phyloP scores from a whole-genome alignment of 64 coral and sea anemone species.

The Montipora sp. region DNA sequence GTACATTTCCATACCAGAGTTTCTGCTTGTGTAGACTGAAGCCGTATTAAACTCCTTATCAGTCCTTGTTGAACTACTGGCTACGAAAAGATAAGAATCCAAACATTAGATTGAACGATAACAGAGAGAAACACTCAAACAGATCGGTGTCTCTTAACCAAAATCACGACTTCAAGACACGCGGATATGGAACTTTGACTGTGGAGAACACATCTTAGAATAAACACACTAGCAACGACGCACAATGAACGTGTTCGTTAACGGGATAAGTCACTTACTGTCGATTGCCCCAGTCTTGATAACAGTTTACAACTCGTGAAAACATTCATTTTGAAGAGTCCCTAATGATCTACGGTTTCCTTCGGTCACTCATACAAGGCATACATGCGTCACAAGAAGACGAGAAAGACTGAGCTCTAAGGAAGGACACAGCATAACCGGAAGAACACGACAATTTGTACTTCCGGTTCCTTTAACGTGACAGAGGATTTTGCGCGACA shows the following conservation, averaged over 20 bases:
- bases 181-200: too few species aligned
- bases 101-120: neutral
- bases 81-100: slow-evolving; percentile 22
- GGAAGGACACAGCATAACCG: neutral
- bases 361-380: neutral
- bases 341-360: neutral
- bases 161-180: too few species aligned
- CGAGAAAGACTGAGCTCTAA: slow-evolving; percentile 8
- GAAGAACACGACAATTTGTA: neutral
- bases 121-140: neutral
- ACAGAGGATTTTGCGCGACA: neutral
- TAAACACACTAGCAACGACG: neutral
- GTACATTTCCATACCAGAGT: slow-evolving; percentile 44
- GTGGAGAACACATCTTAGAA: neutral
- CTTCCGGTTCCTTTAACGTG: neutral
- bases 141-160: too few species aligned
- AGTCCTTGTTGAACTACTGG: slow-evolving; percentile 60
- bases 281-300: slow-evolving; percentile 66
- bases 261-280: slow-evolving; percentile 38
- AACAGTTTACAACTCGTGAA: slow-evolving; percentile 69
- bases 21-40: slow-evolving; percentile 72
- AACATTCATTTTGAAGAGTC: slow-evolving; percentile 66
- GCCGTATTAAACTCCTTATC: slow-evolving; percentile 48
- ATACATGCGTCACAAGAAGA: slow-evolving; percentile 41
- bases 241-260: neutral